A percentile compares a stretch with the other conserved stretches of the same genome.
These are phyloP conservation scores for Drosophila yakuba DNA, from an alignment of 1,140 invertebrate genomes.

Conservation along the genomic window DNA sequence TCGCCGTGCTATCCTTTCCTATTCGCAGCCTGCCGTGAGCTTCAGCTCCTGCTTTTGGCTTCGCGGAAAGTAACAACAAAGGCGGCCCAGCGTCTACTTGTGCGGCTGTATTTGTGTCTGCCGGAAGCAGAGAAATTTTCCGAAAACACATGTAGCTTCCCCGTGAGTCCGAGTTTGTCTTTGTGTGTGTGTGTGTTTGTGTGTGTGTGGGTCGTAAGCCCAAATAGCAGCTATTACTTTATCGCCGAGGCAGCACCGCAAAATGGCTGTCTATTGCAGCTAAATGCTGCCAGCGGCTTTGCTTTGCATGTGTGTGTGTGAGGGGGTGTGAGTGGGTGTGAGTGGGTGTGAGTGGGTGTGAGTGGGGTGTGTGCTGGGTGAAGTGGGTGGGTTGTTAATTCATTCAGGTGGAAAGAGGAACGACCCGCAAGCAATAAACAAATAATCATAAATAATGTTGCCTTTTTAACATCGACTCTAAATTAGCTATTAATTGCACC, in stretches of 20 bases:
- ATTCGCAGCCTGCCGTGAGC: slow-evolving; percentile 24
- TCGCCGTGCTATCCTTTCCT: not conserved
- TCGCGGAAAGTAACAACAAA: slow-evolving; percentile 52
- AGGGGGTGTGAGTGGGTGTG: not conserved
- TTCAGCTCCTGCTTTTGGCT: slow-evolving; percentile 39
- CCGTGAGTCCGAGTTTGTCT: slow-evolving; percentile 14
- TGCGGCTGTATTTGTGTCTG: slow-evolving; percentile 29
- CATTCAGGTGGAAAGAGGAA: slow-evolving; percentile 54
- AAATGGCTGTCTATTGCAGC: slow-evolving; percentile 75
- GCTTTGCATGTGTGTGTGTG: slow-evolving; percentile 32
- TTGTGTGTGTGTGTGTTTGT: slow-evolving; percentile 5
- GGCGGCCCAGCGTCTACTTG: slow-evolving; percentile 1
- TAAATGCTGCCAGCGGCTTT: slow-evolving; percentile 77
- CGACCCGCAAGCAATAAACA: slow-evolving; percentile 74
- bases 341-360: too few relatives aligned
- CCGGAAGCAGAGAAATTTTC: slow-evolving; percentile 59
- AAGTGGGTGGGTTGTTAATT: slow-evolving; percentile 45
- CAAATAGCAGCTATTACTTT: slow-evolving; percentile 79
- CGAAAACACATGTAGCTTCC: slow-evolving; percentile 52
- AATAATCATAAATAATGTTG: slow-evolving; percentile 81
- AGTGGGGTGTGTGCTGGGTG: not conserved
- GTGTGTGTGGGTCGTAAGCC: slow-evolving; percentile 61
- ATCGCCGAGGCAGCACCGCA: slow-evolving; percentile 72
- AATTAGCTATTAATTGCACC: slow-evolving; percentile 77
- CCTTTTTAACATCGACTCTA: slow-evolving; percentile 71